Evolutionary conservation across 1,140 invertebrate genomes (phyloP).

Genomic region (Drosophila auraria): DNA sequence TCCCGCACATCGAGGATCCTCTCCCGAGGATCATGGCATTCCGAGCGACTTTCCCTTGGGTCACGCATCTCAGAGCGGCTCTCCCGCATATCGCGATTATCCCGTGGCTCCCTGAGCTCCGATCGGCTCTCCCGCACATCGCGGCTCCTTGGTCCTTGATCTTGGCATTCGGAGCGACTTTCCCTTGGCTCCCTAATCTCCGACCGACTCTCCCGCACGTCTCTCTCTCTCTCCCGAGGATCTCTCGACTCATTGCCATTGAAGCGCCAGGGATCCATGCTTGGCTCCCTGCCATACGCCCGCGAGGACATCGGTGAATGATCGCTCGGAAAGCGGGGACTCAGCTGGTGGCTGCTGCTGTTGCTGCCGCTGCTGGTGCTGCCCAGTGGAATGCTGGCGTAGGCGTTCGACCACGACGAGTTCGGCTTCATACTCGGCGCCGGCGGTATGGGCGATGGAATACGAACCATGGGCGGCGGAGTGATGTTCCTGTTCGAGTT

Average conservation of each 20-base stretch:
- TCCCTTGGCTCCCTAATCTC: too few relatives aligned
- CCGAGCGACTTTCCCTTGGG: too few relatives aligned
- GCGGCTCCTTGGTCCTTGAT: too few relatives aligned
- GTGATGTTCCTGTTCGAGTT: too few relatives aligned
- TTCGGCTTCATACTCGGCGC: constrained; percentile 18
- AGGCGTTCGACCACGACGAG: constrained; percentile 1
- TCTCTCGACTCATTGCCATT: constrained; percentile 3
- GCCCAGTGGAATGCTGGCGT: background rate
- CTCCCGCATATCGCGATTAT: too few relatives aligned
- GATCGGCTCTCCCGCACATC: too few relatives aligned
- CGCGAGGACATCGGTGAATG: background rate
- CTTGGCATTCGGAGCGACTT: too few relatives aligned
- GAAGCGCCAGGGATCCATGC: background rate
- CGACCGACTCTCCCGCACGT: too few relatives aligned
- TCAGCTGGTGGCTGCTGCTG: background rate
- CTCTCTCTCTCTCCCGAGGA: too few relatives aligned
- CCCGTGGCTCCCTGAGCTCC: background rate
- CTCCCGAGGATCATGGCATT: too few relatives aligned
- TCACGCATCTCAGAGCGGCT: too few relatives aligned
- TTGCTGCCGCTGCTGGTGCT: background rate
- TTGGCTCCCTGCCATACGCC: background rate
- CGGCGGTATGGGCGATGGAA: constrained; percentile 21
- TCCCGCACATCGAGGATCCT: background rate
- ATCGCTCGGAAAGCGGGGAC: background rate
- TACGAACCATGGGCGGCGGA: background rate